Conservation (phyloP, 2,113 vertebrate genomes). For the Brachypodius melanocephalos region DNA sequence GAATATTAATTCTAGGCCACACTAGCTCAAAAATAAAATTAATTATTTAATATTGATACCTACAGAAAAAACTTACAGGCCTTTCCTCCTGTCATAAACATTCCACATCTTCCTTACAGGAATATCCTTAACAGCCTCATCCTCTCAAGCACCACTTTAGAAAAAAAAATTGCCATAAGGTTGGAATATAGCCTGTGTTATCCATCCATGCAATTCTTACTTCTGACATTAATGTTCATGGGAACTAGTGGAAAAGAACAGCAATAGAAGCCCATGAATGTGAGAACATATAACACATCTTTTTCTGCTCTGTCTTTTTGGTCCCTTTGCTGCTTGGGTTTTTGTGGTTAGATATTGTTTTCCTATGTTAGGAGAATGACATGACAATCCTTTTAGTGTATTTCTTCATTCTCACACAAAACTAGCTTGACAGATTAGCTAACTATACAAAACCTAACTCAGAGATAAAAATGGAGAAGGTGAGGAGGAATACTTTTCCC, state of each 20-base stretch:
- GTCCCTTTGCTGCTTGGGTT: not conserved
- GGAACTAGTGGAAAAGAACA: not conserved
- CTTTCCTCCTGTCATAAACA: not conserved
- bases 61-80: not conserved
- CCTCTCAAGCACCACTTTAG: not conserved
- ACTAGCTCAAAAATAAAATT: not conserved
- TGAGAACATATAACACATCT: not conserved
- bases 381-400: not conserved
- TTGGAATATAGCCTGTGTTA: not conserved
- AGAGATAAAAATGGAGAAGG: not conserved
- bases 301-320: not conserved
- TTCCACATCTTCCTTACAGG: not conserved
- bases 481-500: not conserved
- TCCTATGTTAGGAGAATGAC: not conserved
- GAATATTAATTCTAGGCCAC: not conserved
- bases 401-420: not conserved
- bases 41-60: not conserved
- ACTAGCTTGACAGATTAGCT: not conserved
- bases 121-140: not conserved
- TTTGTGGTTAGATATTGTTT: not conserved
- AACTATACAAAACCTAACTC: not conserved
- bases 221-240: not conserved
- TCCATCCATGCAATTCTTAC: not conserved
- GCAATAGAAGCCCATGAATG: not conserved
- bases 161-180: not conserved